These are phyloP conservation scores for Recurvirostra avosetta DNA, from an alignment of 2,113 vertebrate genomes.

Conservation along the genomic window DNA sequence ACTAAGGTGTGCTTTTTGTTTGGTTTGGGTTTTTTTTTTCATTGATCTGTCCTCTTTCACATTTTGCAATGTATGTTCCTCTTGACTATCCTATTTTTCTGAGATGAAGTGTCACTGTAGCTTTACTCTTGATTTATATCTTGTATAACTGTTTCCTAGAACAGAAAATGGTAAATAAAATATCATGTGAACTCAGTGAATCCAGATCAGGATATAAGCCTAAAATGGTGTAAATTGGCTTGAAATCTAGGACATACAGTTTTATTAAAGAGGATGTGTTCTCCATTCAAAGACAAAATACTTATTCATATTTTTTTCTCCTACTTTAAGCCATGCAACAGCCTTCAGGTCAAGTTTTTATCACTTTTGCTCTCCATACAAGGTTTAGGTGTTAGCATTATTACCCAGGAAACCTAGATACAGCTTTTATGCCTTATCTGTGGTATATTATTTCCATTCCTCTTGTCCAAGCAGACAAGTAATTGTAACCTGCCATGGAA, in stretches of 20 bases:
- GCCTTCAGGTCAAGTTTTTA: neutral
- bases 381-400: neutral
- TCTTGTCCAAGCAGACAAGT: neutral
- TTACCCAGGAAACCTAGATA: neutral
- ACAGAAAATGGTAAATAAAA: neutral
- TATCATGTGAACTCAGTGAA: neutral
- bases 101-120: neutral
- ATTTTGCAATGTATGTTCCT: neutral
- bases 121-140: neutral
- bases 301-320: neutral
- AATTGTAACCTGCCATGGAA: neutral
- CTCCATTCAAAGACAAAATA: neutral
- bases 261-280: neutral
- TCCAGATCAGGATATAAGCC: neutral
- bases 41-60: neutral
- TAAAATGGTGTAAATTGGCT: neutral
- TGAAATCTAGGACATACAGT: neutral
- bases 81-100: neutral
- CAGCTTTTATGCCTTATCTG: neutral
- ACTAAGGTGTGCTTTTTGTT: neutral
- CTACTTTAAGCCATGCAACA: neutral
- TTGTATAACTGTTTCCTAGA: neutral
- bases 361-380: neutral
- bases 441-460: neutral
- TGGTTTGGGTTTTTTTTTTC: neutral